Evolutionary conservation across 2,797 vertebrate genomes (phyloP).

Genomic region (Brachymystax lenok): DNA sequence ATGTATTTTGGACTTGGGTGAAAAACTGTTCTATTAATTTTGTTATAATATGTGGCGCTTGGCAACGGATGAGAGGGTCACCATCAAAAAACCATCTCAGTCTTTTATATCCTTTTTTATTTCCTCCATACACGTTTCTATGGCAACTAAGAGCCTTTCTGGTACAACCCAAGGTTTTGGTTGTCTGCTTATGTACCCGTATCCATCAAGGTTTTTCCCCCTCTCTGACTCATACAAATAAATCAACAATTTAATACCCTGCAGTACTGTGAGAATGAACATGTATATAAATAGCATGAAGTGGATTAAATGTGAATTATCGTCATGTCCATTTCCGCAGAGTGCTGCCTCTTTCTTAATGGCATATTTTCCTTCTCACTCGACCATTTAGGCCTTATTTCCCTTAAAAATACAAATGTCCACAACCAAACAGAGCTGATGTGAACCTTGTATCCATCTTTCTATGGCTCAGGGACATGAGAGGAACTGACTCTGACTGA

Average conservation of each 20-base stretch:
- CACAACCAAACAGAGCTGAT: background rate
- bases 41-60: background rate
- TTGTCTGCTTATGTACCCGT: conserved; percentile 50
- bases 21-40: too few species aligned
- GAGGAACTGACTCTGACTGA: background rate
- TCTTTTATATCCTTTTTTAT: conserved; percentile 51
- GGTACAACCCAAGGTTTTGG: conserved; percentile 35
- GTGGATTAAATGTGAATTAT: conserved; percentile 2
- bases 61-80: conserved; percentile 36
- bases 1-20: too few species aligned
- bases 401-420: too few species aligned
- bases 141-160: conserved; percentile 76
- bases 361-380: too few species aligned
- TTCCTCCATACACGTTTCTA: conserved; percentile 73
- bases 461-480: background rate
- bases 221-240: conserved; percentile 26
- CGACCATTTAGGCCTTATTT: too few species aligned
- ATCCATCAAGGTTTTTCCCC: conserved; percentile 50
- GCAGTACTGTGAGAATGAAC: conserved; percentile 19
- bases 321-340: background rate
- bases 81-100: conserved; percentile 32
- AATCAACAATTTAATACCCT: conserved; percentile 19
- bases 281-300: conserved; percentile 5
- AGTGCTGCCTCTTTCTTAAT: too few species aligned
- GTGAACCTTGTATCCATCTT: background rate